These are phyloP conservation scores for Lithophane leautieri DNA, from an alignment of 2,888 invertebrate species.

Conservation along the genomic window DNA sequence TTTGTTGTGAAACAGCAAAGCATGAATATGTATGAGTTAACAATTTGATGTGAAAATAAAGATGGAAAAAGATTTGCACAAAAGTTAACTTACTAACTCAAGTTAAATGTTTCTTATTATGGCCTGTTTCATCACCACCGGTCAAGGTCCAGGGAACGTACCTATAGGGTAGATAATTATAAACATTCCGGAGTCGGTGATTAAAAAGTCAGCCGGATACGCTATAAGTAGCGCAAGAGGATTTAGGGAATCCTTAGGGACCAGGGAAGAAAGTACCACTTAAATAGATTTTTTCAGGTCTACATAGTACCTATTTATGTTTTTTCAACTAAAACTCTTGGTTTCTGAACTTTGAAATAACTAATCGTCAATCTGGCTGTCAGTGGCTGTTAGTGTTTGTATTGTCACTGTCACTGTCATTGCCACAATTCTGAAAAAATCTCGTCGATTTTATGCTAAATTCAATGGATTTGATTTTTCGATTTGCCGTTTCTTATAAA, in stretches of 20 bases:
- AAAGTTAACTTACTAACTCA: background rate
- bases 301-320: background rate
- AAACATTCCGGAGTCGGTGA: background rate
- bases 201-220: background rate
- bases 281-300: background rate
- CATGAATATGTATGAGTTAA: background rate
- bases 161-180: background rate
- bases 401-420: slow-evolving; percentile 19
- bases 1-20: slow-evolving; percentile 20
- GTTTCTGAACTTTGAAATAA: slow-evolving; percentile 19
- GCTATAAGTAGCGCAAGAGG: background rate
- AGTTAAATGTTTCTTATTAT: background rate
- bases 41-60: background rate
- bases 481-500: slow-evolving; percentile 9
- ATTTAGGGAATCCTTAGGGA: background rate
- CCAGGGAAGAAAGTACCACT: background rate
- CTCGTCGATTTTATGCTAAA: background rate
- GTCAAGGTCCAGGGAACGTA: background rate
- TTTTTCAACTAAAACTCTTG: background rate
- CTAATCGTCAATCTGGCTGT: slow-evolving; percentile 11
- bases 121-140: background rate
- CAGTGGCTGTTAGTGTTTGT: slow-evolving; percentile 13
- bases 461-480: slow-evolving; percentile 37
- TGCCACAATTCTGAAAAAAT: background rate
- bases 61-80: background rate